Evolutionary conservation across 1,140 invertebrate genomes (phyloP).

Genomic region (Tribolium castaneum): DNA sequence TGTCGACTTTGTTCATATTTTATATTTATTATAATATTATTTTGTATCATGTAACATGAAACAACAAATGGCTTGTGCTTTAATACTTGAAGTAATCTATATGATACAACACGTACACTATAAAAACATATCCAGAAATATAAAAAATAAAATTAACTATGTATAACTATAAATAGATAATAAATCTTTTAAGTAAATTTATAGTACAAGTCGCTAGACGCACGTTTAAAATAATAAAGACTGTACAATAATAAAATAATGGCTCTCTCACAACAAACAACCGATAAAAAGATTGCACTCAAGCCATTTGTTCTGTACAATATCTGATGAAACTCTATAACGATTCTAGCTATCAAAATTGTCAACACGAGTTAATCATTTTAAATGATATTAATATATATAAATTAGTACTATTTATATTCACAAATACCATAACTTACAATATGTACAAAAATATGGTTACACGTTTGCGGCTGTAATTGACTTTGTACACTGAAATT

Average conservation of each 20-base stretch:
- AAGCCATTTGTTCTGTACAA: constrained; percentile 64
- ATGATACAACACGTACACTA: constrained; percentile 55
- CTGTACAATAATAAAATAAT: constrained; percentile 57
- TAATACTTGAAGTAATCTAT: constrained; percentile 59
- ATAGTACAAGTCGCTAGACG: constrained; percentile 51
- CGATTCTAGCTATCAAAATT: constrained; percentile 64
- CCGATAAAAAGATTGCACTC: constrained; percentile 60
- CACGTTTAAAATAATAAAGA: constrained; percentile 52
- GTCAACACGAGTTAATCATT: constrained; percentile 65
- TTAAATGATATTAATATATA: constrained; percentile 64
- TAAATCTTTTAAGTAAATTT: constrained; percentile 57
- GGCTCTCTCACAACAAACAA: constrained; percentile 58
- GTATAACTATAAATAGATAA: constrained; percentile 53
- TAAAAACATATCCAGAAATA: constrained; percentile 56
- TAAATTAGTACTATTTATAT: constrained; percentile 65
- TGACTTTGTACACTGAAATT: constrained; percentile 68
- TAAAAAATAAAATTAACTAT: constrained; percentile 58
- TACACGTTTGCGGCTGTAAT: constrained; percentile 64
- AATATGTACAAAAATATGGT: constrained; percentile 69
- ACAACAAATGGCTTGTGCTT: constrained; percentile 57
- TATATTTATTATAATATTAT: constrained; percentile 53
- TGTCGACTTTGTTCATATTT: constrained; percentile 48
- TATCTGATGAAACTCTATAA: constrained; percentile 60
- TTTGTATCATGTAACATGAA: constrained; percentile 58
- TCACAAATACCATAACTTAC: constrained; percentile 66